Conservation (phyloP, 2,888 invertebrate species). For the Achlya flavicornis region DNA sequence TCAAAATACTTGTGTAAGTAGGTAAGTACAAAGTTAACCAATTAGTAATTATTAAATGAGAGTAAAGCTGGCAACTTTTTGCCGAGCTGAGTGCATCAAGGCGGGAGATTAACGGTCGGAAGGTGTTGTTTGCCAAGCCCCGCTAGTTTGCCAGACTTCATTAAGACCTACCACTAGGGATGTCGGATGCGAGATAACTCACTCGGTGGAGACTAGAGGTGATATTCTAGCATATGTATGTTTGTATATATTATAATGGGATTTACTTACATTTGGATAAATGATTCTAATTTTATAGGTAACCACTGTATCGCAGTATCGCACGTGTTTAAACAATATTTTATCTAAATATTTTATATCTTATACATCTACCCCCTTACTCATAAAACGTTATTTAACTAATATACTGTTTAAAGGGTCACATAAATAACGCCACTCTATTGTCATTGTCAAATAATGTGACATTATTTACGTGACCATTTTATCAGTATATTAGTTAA, state of each 20-base stretch:
- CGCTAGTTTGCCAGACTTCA: conserved; percentile 33
- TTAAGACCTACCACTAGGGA: conserved; percentile 31
- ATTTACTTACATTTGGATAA: background rate
- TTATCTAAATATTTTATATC: too few species aligned
- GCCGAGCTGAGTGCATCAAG: conserved; percentile 33
- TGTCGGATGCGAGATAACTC: conserved; percentile 11
- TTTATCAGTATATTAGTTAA: too few species aligned
- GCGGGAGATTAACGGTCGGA: conserved; percentile 27
- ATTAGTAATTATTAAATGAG: conserved; percentile 33
- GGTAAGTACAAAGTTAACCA: conserved; percentile 14
- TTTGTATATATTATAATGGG: background rate
- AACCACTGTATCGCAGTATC: too few species aligned
- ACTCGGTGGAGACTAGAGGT: background rate
- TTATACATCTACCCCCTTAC: too few species aligned
- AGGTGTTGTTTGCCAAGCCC: conserved; percentile 40
- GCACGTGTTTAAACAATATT: too few species aligned
- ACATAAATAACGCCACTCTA: too few species aligned
- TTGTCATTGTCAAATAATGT: too few species aligned
- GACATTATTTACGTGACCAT: too few species aligned
- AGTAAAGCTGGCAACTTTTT: conserved; percentile 43
- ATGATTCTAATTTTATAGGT: too few species aligned
- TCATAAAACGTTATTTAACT: too few species aligned
- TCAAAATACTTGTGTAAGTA: conserved; percentile 14
- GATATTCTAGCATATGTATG: background rate
- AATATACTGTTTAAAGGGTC: too few species aligned